Evolutionary conservation across 2,888 invertebrate genomes (phyloP).

Genomic region (Leptopilina syphax): DNA sequence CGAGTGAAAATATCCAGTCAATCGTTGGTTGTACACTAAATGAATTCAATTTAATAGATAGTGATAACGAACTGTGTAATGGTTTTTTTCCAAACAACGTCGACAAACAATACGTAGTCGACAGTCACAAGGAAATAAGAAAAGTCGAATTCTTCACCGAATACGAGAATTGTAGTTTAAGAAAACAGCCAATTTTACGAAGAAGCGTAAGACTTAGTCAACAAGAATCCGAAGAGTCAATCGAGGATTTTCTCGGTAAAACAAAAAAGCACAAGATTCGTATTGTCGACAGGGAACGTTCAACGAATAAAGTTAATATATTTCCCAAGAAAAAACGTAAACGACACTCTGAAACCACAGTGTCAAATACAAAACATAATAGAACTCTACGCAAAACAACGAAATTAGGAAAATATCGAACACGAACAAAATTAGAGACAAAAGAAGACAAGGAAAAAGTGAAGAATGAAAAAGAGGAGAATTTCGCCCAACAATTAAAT

Average conservation of each 20-base stretch:
- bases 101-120: constrained; percentile 51
- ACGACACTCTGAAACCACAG: constrained; percentile 60
- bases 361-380: constrained; percentile 57
- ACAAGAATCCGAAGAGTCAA: constrained; percentile 67
- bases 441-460: constrained; percentile 40
- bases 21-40: constrained; percentile 65
- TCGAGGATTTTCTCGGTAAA: constrained; percentile 51
- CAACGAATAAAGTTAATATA: constrained; percentile 32
- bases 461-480: constrained; percentile 39
- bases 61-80: constrained; percentile 39
- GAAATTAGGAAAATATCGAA: constrained; percentile 53
- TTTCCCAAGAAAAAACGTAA: constrained; percentile 54
- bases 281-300: constrained; percentile 37
- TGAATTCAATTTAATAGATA: constrained; percentile 49
- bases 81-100: constrained; percentile 35
- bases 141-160: constrained; percentile 49
- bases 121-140: constrained; percentile 50
- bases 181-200: constrained; percentile 64
- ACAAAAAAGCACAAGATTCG: constrained; percentile 48
- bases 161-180: constrained; percentile 20
- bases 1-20: constrained; percentile 68
- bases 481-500: constrained; percentile 53
- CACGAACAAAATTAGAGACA: constrained; percentile 4
- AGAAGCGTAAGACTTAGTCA: constrained; percentile 71
- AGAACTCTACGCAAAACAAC: constrained; percentile 61